Conservation (phyloP, 2,113 vertebrate species). For the Oncorhynchus tshawytscha region DNA sequence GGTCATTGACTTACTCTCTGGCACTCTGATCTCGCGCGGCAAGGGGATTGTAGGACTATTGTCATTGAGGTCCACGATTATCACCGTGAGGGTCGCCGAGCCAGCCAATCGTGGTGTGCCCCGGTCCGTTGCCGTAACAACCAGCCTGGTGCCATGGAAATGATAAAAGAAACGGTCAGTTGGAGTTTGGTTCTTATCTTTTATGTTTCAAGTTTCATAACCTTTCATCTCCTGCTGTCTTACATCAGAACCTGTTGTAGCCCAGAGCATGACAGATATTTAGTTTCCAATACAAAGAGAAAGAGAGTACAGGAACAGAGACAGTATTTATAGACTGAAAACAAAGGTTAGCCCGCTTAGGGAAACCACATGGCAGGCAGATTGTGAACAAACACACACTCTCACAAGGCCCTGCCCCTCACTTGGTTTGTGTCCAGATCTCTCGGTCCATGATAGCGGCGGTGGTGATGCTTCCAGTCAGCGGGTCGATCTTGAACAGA, state of each 20-base stretch:
- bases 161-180: not conserved
- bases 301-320: not conserved
- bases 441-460: slow-evolving; percentile 96
- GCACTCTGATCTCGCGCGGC: slow-evolving; percentile 85
- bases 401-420: slow-evolving; percentile 50
- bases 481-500: slow-evolving; percentile 87
- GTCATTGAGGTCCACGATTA: slow-evolving; percentile 95
- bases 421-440: slow-evolving; percentile 95
- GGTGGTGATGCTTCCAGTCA: slow-evolving; percentile 88
- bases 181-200: slow-evolving; percentile 3
- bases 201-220: slow-evolving; percentile 24
- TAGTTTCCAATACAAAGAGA: slow-evolving; percentile 15
- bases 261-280: not conserved
- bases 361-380: not conserved
- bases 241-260: not conserved
- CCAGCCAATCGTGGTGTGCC: slow-evolving; percentile 87
- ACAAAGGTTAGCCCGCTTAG: not conserved
- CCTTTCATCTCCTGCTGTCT: slow-evolving; percentile 5
- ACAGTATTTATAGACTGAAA: not conserved
- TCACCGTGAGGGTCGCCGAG: slow-evolving; percentile 88
- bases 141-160: slow-evolving; percentile 77
- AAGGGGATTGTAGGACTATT: slow-evolving; percentile 94
- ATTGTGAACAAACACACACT: not conserved
- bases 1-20: slow-evolving; percentile 82
- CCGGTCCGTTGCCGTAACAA: slow-evolving; percentile 90